Evolutionary conservation across 1,140 invertebrate genomes (phyloP), one percentile per base, ranked within the genome.

Genomic region (Trialeurodes vaporariorum): DNA sequence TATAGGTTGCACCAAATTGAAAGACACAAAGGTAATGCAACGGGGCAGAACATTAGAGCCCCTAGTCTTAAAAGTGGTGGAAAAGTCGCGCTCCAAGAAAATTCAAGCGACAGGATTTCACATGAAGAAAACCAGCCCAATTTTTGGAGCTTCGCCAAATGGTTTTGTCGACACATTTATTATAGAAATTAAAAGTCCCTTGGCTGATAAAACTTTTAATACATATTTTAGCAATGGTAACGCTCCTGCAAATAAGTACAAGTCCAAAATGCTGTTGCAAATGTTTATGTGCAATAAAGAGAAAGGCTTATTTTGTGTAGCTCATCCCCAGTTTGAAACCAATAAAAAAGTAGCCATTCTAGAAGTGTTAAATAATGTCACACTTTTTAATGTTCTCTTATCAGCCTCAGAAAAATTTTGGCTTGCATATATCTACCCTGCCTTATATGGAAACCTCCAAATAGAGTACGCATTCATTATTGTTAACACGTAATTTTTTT

Each of bases 221-320:
- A 76, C 76, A 49, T 80, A 79, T 69, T 70, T 78, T 12, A 72
- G 71, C 26, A 26, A 59, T 25, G 68, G 75, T 2, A 73, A 76
- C 40, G 73, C 77, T 24, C 76, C 81, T 24, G 72, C 71, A 1
- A 73, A 73, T 0, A 81, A 79, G 67, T 80, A 77, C 62, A 76
- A 77, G 71, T 79, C 78, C 12, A 79, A 81, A 70, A 78, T 82
- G 25, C 79, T 81, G 68, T 71, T 81, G n/a, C 81, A 81, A 73
- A 82, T 81, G 79, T 77, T 75, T 59, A 67, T 80, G 25, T 75
- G 72, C 9, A 76, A 76, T 40, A 76, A 78, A 0, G 73, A 71
- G 34, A 78, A 78, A 62, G 78, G 73, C 61, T 73, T 69, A 59
- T 77, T 75, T 70, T 76, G 73, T 70, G 67, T 76, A 49, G 73